These are phyloP conservation scores for Trachelus stipa DNA, from an alignment of 2,888 invertebrate species.

Conservation along the genomic window DNA sequence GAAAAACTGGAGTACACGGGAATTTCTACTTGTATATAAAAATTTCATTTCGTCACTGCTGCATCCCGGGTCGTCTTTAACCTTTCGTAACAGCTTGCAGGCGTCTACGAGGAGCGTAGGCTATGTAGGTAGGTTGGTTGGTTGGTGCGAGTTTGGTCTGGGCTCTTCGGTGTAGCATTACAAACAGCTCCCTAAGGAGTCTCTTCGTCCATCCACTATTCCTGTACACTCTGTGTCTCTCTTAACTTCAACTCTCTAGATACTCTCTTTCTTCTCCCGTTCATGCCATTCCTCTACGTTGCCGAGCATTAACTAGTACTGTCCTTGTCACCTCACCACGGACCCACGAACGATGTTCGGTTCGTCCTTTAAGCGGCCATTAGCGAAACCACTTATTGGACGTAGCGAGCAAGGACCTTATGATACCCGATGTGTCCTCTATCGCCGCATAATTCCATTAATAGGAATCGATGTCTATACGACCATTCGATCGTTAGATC, in stretches of 20 bases:
- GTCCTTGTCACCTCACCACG: neutral
- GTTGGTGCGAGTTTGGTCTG: slow-evolving; percentile 2
- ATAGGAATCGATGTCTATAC: slow-evolving; percentile 31
- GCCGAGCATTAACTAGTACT: neutral
- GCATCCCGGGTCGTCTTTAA: slow-evolving; percentile 13
- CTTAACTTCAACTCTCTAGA: slow-evolving; percentile 14
- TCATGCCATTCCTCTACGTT: neutral
- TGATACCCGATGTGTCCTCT: slow-evolving; percentile 14
- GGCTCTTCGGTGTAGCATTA: slow-evolving; percentile 23
- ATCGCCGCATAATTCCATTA: slow-evolving; percentile 37
- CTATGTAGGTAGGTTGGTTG: neutral
- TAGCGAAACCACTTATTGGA: slow-evolving; percentile 36
- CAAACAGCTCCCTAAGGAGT: slow-evolving; percentile 23
- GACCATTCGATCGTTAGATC: neutral
- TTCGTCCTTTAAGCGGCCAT: slow-evolving; percentile 38
- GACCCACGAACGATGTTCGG: slow-evolving; percentile 26
- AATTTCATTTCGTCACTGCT: slow-evolving; percentile 4
- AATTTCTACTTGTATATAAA: neutral
- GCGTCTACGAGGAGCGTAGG: slow-evolving; percentile 5
- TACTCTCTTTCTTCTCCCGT: slow-evolving; percentile 6
- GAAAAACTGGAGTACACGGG: neutral
- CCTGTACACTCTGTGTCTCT: slow-evolving; percentile 21
- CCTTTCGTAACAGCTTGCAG: slow-evolving; percentile 26
- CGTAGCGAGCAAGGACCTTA: slow-evolving; percentile 30
- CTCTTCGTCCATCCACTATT: slow-evolving; percentile 22